These are phyloP conservation scores for Psittacula derbiana DNA, from an alignment of 2,797 vertebrate species.

Conservation along the genomic window DNA sequence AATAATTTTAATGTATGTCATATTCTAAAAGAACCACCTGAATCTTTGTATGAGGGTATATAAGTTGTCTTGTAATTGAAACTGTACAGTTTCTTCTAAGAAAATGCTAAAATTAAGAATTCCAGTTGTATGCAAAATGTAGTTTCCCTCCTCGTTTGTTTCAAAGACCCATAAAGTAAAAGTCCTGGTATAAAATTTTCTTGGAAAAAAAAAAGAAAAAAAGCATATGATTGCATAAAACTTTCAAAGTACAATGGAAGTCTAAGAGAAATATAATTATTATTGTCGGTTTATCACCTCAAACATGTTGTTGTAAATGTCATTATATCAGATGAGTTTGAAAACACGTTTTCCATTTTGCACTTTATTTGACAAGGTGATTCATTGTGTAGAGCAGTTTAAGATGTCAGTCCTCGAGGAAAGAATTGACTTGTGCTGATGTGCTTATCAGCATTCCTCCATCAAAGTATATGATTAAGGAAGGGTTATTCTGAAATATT, in stretches of 20 bases:
- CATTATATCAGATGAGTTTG: slow-evolving; percentile 76
- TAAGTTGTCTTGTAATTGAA: neutral
- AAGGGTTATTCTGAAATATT: slow-evolving; percentile 71
- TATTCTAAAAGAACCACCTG: neutral
- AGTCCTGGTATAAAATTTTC: slow-evolving; percentile 49
- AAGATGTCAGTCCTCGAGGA: slow-evolving; percentile 72
- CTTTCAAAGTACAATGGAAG: slow-evolving; percentile 68
- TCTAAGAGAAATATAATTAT: slow-evolving; percentile 77
- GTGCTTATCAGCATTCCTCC: slow-evolving; percentile 62
- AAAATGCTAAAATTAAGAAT: neutral
- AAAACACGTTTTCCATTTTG: slow-evolving; percentile 76
- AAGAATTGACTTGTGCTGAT: slow-evolving; percentile 69
- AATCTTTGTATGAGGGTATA: neutral
- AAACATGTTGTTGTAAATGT: slow-evolving; percentile 77
- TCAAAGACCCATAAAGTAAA: slow-evolving; percentile 69
- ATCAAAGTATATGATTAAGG: slow-evolving; percentile 74
- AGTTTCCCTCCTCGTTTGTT: slow-evolving; percentile 36
- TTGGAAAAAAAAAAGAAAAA: slow-evolving; percentile 26
- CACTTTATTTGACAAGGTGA: slow-evolving; percentile 79
- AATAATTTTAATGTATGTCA: neutral
- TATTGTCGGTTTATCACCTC: slow-evolving; percentile 75
- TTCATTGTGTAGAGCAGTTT: slow-evolving; percentile 75
- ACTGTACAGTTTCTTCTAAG: neutral
- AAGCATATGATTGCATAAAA: slow-evolving; percentile 69
- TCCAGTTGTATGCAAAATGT: slow-evolving; percentile 29